Conservation (phyloP, 2,797 vertebrate species). For the Thaleichthys pacificus region DNA sequence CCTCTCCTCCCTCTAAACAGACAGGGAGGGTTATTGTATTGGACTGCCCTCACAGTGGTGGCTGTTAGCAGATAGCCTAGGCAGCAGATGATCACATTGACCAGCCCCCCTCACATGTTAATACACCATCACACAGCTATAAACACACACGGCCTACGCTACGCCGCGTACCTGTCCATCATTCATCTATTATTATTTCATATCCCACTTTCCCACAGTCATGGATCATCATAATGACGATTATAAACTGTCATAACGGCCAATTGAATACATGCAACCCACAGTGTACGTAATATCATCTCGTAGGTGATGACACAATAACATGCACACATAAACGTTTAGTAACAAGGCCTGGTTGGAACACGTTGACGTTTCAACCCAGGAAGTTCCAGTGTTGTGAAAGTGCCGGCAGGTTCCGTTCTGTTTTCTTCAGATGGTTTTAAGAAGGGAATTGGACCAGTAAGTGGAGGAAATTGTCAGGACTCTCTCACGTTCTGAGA, state of each 20-base stretch:
- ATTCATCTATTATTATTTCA: no score
- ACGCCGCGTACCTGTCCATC: no score
- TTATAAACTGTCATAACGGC: neutral
- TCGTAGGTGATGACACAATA: no score
- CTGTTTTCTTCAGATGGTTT: neutral
- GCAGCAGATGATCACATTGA: no score
- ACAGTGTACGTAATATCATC: neutral
- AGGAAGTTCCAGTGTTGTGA: no score
- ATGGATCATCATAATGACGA: neutral
- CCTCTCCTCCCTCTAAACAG: conserved; percentile 12
- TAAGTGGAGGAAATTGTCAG: conserved; percentile 12
- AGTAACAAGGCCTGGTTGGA: no score
- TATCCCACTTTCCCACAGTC: no score
- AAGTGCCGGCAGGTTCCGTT: no score
- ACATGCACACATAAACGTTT: no score
- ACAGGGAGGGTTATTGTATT: conserved; percentile 31
- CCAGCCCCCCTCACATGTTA: conserved; percentile 22
- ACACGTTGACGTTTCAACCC: no score
- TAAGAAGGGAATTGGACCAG: neutral
- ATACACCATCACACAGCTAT: conserved; percentile 58
- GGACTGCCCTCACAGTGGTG: conserved; percentile 32
- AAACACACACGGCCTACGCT: conserved; percentile 41
- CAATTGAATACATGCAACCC: neutral
- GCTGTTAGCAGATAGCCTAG: conserved; percentile 35
- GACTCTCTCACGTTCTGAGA: conserved; percentile 10